Evolutionary conservation across 2,888 invertebrate species (phyloP).

Genomic region (Peribatodes rhomboidaria): DNA sequence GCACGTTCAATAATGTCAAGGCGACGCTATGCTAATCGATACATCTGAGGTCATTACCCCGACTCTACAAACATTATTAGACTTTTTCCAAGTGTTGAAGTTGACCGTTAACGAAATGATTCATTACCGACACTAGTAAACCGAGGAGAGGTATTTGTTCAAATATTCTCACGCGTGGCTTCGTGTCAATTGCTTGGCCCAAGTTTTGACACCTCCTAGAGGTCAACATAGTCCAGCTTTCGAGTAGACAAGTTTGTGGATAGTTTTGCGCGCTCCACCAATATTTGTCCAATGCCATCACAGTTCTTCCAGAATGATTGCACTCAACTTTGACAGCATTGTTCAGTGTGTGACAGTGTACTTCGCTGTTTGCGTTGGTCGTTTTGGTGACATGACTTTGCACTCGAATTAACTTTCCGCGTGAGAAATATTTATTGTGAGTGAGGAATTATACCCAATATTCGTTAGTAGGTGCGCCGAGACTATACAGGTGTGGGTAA

Average conservation of each 20-base stretch:
- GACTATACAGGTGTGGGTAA: conserved; percentile 3
- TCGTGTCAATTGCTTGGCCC: conserved; percentile 77
- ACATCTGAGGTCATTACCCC: conserved; percentile 61
- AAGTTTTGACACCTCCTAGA: conserved; percentile 79
- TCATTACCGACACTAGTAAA: conserved; percentile 82
- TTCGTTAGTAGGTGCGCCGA: not conserved
- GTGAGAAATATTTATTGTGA: conserved; percentile 18
- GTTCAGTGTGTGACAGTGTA: conserved; percentile 47
- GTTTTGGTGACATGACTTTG: conserved; percentile 35
- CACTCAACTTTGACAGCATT: conserved; percentile 54
- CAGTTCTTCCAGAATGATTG: conserved; percentile 59
- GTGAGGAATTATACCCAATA: conserved; percentile 2
- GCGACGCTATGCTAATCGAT: conserved; percentile 71
- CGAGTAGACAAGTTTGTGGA: conserved; percentile 48
- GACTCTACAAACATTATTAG: conserved; percentile 65
- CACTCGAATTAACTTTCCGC: conserved; percentile 28
- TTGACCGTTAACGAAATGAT: conserved; percentile 82
- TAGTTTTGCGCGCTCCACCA: conserved; percentile 71
- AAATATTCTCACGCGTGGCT: conserved; percentile 83
- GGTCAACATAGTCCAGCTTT: conserved; percentile 65
- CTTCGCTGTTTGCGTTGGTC: conserved; percentile 30
- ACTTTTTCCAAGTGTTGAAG: conserved; percentile 73
- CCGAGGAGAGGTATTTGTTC: conserved; percentile 79
- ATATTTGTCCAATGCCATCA: conserved; percentile 73
- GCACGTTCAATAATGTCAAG: conserved; percentile 51